Percentiles rank a stretch among this genome's conserved stretches.
These are phyloP conservation scores for Centropus bengalensis DNA, from an alignment of 2,113 vertebrate species.

Conservation along the genomic window DNA sequence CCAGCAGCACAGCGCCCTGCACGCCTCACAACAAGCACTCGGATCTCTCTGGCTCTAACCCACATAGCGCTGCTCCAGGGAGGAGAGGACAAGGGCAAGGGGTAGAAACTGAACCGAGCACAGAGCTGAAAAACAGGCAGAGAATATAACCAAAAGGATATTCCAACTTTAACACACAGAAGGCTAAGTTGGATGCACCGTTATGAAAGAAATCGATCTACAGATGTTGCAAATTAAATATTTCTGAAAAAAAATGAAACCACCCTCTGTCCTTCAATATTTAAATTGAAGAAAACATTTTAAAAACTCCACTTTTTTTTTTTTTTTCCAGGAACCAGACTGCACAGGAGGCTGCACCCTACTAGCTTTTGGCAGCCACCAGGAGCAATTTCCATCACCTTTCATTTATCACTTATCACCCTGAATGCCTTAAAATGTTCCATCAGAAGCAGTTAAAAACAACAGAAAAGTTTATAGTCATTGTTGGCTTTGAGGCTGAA, in stretches of 20 bases:
- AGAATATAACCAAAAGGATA: neutral
- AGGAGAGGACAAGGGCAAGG: neutral
- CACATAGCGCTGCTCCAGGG: neutral
- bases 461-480: neutral
- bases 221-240: neutral
- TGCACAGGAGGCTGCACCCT: neutral
- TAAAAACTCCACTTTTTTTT: neutral
- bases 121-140: neutral
- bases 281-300: neutral
- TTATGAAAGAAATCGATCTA: neutral
- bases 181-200: neutral
- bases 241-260: neutral
- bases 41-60: neutral
- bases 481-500: conserved; percentile 21
- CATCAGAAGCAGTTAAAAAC: neutral
- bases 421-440: neutral
- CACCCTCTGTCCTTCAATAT: neutral
- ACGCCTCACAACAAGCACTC: neutral
- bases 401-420: neutral
- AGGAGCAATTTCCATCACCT: neutral
- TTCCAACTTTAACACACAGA: neutral
- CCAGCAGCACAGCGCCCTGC: neutral
- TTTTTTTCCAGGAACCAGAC: neutral
- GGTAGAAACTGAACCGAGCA: neutral
- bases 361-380: neutral